Percentiles rank a stretch among this genome's conserved stretches.
These are phyloP conservation scores for Cavia aperea DNA, from an alignment of 2,113 vertebrate genomes.

Conservation along the genomic window DNA sequence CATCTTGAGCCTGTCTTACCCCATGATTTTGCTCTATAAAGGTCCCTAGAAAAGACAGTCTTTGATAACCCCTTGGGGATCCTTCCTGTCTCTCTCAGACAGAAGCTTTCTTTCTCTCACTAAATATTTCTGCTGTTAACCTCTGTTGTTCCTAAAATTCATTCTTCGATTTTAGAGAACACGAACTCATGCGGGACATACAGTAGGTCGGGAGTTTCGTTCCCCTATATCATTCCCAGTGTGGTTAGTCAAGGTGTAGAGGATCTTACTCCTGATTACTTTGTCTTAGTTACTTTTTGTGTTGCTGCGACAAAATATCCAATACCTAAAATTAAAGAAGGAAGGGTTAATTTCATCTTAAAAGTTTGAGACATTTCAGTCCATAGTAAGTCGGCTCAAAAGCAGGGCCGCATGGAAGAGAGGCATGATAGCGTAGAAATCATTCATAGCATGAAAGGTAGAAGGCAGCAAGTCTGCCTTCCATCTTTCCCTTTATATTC, in stretches of 20 bases:
- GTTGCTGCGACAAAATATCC: background rate
- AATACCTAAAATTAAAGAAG: background rate
- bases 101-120: too few relatives aligned
- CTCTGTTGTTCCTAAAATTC: too few relatives aligned
- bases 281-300: background rate
- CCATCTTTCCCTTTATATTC: background rate
- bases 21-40: too few relatives aligned
- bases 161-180: too few relatives aligned
- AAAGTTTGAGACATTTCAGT: background rate
- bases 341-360: background rate
- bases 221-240: background rate
- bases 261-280: background rate
- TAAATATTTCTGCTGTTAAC: too few relatives aligned
- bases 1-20: too few relatives aligned
- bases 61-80: too few relatives aligned
- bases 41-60: too few relatives aligned
- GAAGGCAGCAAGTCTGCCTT: background rate
- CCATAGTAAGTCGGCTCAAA: background rate
- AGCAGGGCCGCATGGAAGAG: background rate
- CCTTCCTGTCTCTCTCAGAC: too few relatives aligned
- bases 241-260: background rate
- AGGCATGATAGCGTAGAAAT: background rate
- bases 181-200: too few relatives aligned
- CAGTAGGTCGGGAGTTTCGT: too few relatives aligned
- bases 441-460: background rate